These are phyloP conservation scores for Tachina grossa DNA, from an alignment of 2,888 invertebrate species.

Conservation along the genomic window DNA sequence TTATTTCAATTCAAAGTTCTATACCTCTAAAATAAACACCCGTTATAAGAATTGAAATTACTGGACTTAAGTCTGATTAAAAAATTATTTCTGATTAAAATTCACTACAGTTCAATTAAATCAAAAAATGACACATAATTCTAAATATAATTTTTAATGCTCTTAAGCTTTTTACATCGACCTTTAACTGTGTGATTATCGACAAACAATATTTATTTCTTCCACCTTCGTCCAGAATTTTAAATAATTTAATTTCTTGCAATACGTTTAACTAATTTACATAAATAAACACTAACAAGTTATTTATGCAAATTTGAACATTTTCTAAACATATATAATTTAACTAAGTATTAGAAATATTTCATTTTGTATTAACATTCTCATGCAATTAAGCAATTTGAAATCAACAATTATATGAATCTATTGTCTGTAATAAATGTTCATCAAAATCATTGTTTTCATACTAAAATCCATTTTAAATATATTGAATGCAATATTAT, in stretches of 20 bases:
- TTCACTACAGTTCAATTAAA: no score
- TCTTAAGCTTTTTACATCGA: background rate
- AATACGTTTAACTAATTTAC: background rate
- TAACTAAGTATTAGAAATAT: background rate
- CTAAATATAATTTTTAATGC: background rate
- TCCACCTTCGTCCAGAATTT: background rate
- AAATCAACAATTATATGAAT: constrained; percentile 32
- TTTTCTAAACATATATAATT: constrained; percentile 4
- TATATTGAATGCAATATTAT: constrained; percentile 47
- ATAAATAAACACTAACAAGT: constrained; percentile 25
- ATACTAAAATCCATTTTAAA: constrained; percentile 20
- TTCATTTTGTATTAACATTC: background rate
- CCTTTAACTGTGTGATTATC: background rate
- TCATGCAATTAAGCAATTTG: constrained; percentile 8
- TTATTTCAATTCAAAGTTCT: no score
- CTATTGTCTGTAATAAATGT: constrained; percentile 29
- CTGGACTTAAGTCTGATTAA: no score
- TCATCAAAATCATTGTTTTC: constrained; percentile 7
- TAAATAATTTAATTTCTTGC: background rate
- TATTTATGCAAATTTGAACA: constrained; percentile 42
- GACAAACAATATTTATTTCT: background rate
- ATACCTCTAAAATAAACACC: no score
- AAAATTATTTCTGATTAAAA: no score
- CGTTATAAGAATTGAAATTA: no score
- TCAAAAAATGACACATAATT: no score